Evolutionary conservation across 1,140 invertebrate species (phyloP).

Genomic region (Riptortus pedestris): DNA sequence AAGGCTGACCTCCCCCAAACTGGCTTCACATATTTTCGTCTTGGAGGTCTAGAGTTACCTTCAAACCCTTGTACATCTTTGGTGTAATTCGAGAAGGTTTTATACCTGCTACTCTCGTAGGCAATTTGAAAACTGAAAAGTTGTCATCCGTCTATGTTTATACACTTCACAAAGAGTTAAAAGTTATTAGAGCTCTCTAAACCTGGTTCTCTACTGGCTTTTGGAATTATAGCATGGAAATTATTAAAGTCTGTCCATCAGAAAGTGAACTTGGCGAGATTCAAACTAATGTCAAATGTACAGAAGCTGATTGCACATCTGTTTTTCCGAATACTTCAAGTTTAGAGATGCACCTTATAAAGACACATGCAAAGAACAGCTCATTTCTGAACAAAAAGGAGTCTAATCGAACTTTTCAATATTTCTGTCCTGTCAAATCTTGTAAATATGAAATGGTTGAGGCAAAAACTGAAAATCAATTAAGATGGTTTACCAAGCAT

Average conservation of each 20-base stretch:
- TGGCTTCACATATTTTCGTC: no score
- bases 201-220: no score
- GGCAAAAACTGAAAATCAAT: not conserved
- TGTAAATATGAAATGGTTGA: constrained; percentile 22
- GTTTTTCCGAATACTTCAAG: constrained; percentile 17
- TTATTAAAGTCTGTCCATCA: constrained; percentile 13
- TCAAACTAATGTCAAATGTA: constrained; percentile 3
- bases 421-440: constrained; percentile 14
- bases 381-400: constrained; percentile 17
- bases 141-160: no score
- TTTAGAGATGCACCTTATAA: constrained; percentile 23
- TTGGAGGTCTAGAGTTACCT: no score
- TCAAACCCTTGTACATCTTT: no score
- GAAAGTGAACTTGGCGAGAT: not conserved
- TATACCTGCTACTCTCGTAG: no score
- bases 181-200: no score
- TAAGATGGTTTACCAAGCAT: constrained; percentile 21
- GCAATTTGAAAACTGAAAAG: no score
- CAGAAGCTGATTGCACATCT: not conserved
- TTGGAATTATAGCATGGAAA: not conserved
- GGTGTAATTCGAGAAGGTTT: no score
- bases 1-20: no score
- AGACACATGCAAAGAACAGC: constrained; percentile 16
- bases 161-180: no score
- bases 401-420: not conserved